These are phyloP conservation scores for Auanema sp. DNA, from an alignment of 2,888 invertebrate genomes.

Conservation along the genomic window DNA sequence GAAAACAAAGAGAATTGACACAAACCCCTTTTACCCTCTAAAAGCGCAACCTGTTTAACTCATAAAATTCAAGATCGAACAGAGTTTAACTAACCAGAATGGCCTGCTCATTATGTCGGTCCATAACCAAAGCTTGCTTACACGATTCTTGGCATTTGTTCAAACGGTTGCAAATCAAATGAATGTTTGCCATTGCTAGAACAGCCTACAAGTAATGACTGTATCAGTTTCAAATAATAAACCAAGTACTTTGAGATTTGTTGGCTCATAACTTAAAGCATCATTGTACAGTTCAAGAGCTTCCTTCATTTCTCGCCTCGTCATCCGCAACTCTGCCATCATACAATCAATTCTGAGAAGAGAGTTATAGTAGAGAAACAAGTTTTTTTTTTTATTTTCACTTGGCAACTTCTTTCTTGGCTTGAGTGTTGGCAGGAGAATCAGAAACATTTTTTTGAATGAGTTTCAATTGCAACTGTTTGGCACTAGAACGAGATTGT, in stretches of 20 bases:
- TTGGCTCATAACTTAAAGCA: conserved; percentile 78
- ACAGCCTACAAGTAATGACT: conserved; percentile 55
- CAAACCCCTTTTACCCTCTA: background rate
- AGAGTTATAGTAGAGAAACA: background rate
- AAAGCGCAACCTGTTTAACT: too few relatives aligned
- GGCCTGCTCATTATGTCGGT: conserved; percentile 87
- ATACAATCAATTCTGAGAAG: conserved; percentile 72
- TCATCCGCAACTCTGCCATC: conserved; percentile 76
- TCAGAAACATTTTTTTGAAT: conserved; percentile 28
- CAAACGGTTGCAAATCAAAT: conserved; percentile 73
- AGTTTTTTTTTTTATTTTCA: too few relatives aligned
- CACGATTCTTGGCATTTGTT: conserved; percentile 87
- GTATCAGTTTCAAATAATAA: background rate
- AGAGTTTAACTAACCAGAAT: conserved; percentile 71
- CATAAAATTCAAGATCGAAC: background rate
- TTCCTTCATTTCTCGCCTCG: conserved; percentile 75
- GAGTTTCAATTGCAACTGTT: conserved; percentile 41
- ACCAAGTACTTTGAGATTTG: conserved; percentile 72
- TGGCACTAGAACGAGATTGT: conserved; percentile 35
- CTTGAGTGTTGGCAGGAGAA: conserved; percentile 62
- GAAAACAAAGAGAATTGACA: background rate
- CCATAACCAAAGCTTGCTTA: conserved; percentile 77
- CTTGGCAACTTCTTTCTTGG: conserved; percentile 68
- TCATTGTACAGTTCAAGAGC: conserved; percentile 83
- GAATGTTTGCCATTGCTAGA: conserved; percentile 66